Evolutionary conservation across 2,797 vertebrate species (phyloP), one percentile per base, ranked within the genome.

Genomic region (Aythya fuligula): DNA sequence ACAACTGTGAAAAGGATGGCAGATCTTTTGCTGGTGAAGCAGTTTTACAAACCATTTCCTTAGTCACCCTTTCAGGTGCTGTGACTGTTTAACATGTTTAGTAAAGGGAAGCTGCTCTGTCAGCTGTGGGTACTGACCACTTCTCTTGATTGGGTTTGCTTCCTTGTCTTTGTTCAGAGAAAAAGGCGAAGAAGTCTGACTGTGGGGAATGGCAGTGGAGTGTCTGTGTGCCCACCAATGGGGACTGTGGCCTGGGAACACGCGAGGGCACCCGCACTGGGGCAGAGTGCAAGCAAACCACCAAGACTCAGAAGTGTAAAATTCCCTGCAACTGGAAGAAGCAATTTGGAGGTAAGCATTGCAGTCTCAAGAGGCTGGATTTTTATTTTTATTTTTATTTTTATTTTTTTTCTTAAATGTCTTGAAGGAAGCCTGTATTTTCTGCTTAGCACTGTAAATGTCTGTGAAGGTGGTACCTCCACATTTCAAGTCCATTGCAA

Each of bases 271-370:
- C 99, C 1, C 98, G 99, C 36, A 97, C 98, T 0, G 99, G 99
- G 32, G 98, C 97, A 0, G 99, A 99, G 95, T 99, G 99, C 97
- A 99, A 99, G 21, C 99, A 99, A 95, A 99, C 98, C 96, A 99
- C 99, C 96, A 99, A 99, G 98, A 99, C 99, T 49, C 99, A 99
- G 90, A 99, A 99, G 95, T 99, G 99, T 96, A 99, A 99, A 98
- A 99, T 99, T 96, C 99, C 99, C 64, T 99, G 99, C 98, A 99
- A 99, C 98, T 99, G 99, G 99, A 99, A 99, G 98, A 99, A 99
- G 96, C 99, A 99, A 91, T 99, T 99, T 85, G 99, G 99, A 98
- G 99, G 99, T 99, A 82, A 97, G 88, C 21, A 13, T 45, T 1
- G 0, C 6, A 20, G 3, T 69, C 28, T 66, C 11, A 61, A 67